These are phyloP conservation scores for Anagyrus pseudococci DNA, from an alignment of 2,888 invertebrate species.

Conservation along the genomic window DNA sequence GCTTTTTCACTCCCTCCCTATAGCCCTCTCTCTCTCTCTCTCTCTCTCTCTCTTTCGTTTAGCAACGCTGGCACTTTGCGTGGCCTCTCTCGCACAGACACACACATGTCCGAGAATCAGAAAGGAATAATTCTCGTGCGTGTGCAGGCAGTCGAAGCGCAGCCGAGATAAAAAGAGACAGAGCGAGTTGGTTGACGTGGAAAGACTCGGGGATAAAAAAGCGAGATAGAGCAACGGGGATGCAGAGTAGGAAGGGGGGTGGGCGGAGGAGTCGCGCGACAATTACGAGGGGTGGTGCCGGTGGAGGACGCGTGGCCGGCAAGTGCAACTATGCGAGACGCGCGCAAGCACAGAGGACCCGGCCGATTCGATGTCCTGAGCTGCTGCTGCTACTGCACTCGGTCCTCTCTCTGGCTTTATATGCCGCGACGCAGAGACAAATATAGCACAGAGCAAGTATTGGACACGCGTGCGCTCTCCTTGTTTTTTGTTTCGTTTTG, in stretches of 20 bases:
- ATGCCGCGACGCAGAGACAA: constrained; percentile 4
- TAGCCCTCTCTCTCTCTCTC: constrained; percentile 8
- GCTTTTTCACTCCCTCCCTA: too few relatives aligned
- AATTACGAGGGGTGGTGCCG: constrained; percentile 44
- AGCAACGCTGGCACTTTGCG: constrained; percentile 6
- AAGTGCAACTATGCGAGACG: constrained; percentile 40
- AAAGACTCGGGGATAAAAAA: too few relatives aligned
- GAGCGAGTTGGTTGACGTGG: too few relatives aligned
- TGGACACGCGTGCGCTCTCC: background rate
- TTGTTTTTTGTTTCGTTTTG: background rate
- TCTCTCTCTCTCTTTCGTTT: constrained; percentile 18
- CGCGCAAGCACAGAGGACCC: background rate
- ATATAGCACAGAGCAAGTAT: constrained; percentile 3
- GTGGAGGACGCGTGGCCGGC: background rate
- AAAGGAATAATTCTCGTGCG: constrained; percentile 31
- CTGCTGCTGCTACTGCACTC: background rate
- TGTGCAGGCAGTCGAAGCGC: background rate
- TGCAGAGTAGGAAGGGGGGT: background rate
- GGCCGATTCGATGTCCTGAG: background rate
- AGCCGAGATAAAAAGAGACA: background rate
- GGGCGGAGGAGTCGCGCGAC: constrained; percentile 40
- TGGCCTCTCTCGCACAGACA: background rate
- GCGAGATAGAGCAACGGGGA: background rate
- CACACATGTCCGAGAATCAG: constrained; percentile 14
- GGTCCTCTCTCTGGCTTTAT: background rate